Percentiles rank a stretch among this genome's conserved stretches.
phyloP scores from a whole-genome alignment of 2,888 invertebrate species.

The Apotomis betuletana region DNA sequence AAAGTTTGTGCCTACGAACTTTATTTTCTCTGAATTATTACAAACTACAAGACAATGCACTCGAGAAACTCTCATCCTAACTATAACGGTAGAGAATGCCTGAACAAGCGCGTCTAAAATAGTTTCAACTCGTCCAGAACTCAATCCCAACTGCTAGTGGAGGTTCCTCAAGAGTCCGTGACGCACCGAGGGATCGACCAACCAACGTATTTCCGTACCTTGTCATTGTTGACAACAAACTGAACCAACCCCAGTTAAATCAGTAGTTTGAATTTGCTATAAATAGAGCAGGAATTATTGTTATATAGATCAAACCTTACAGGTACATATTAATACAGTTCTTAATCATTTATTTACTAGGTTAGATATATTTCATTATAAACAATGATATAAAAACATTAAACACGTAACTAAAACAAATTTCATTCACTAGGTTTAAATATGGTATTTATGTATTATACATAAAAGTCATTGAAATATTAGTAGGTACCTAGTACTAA shows the following conservation, averaged over 20 bases:
- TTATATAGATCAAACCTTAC: no score
- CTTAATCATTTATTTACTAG: no score
- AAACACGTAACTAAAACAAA: no score
- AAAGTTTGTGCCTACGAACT: background rate
- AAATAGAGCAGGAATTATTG: no score
- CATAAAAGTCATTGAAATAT: no score
- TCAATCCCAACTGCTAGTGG: constrained; percentile 11
- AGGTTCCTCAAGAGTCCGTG: constrained; percentile 5
- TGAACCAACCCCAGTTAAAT: background rate
- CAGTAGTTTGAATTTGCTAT: background rate
- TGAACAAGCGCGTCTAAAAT: constrained; percentile 19
- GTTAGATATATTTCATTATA: no score
- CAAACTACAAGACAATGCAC: constrained; percentile 19
- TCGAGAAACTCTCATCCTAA: constrained; percentile 7
- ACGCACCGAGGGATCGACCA: background rate
- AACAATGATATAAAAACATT: no score
- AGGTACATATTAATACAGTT: no score
- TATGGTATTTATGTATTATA: no score
- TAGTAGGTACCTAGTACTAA: no score
- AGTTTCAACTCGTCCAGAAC: constrained; percentile 17
- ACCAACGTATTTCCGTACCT: constrained; percentile 26
- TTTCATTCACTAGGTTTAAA: no score
- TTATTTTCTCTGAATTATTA: constrained; percentile 17
- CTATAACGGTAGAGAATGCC: constrained; percentile 14
- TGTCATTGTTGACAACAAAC: constrained; percentile 14